phyloP scores from a whole-genome alignment of 2,888 invertebrate genomes.

The Chrysolina oricalcia region DNA sequence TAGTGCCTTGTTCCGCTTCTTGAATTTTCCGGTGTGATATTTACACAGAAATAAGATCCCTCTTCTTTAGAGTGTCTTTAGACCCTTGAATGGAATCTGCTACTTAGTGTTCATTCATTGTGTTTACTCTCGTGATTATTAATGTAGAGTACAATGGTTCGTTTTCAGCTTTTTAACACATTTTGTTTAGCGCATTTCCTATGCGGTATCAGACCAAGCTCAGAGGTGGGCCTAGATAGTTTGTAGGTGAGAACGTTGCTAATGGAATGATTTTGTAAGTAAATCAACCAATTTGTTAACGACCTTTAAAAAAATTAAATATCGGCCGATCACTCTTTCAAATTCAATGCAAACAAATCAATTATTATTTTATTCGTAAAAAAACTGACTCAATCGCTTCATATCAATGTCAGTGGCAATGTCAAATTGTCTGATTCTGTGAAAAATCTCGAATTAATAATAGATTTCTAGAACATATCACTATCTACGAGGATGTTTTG shows the following conservation, averaged over 20 bases:
- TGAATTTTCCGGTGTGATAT: conserved; percentile 26
- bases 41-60: conserved; percentile 12
- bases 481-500: no score
- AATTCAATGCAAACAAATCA: no score
- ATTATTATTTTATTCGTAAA: no score
- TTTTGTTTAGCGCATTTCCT: not conserved
- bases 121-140: not conserved
- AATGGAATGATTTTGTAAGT: no score
- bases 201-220: not conserved
- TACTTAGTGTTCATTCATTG: conserved; percentile 1
- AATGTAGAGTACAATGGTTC: not conserved
- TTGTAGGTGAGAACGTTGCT: not conserved
- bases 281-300: no score
- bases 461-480: no score
- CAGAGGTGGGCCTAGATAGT: not conserved
- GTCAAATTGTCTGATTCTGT: no score
- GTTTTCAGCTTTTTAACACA: conserved; percentile 8
- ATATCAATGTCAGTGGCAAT: no score
- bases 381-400: no score
- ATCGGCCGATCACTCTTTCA: no score
- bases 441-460: no score
- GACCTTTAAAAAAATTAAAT: no score
- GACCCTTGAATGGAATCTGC: not conserved
- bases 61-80: conserved; percentile 14
- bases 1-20: conserved; percentile 16